Conservation (phyloP, 2,797 vertebrate genomes). For the Peromyscus eremicus region DNA sequence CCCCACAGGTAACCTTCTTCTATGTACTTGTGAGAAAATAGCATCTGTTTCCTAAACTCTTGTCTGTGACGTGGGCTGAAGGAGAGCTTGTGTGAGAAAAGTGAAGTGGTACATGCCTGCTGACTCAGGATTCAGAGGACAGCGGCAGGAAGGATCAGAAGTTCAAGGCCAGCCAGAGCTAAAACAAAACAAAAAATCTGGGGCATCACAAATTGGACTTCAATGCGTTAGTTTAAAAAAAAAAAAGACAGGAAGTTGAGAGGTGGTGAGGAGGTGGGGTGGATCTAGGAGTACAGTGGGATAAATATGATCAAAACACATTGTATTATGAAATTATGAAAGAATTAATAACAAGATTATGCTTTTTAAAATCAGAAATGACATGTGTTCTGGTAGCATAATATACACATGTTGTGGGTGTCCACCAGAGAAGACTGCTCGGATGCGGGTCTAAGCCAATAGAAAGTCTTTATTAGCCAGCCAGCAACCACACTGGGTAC, state of each 20-base stretch:
- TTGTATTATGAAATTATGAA: background rate
- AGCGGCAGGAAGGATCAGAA: background rate
- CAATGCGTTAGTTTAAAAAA: background rate
- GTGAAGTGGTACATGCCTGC: accelerated
- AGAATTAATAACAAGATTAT: background rate
- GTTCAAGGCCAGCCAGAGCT: background rate
- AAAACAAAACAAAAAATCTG: background rate
- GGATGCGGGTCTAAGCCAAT: background rate
- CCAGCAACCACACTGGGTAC: too few relatives aligned
- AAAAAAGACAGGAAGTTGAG: background rate
- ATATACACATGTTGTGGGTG: background rate
- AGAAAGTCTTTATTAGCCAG: background rate
- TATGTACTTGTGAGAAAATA: background rate
- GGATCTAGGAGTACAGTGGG: background rate
- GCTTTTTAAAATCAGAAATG: background rate
- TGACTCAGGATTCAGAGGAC: background rate
- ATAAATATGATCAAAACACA: background rate
- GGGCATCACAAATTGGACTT: background rate
- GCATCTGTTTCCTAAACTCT: background rate
- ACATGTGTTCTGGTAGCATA: background rate
- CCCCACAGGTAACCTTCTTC: background rate
- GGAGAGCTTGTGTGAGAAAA: conserved; percentile 2
- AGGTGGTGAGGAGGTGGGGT: background rate
- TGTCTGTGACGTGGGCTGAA: background rate
- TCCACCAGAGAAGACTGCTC: background rate